A percentile compares a stretch with the other conserved stretches of the same genome.
phyloP scores from a whole-genome alignment of 2,113 vertebrate species.

The Mungos mungo region DNA sequence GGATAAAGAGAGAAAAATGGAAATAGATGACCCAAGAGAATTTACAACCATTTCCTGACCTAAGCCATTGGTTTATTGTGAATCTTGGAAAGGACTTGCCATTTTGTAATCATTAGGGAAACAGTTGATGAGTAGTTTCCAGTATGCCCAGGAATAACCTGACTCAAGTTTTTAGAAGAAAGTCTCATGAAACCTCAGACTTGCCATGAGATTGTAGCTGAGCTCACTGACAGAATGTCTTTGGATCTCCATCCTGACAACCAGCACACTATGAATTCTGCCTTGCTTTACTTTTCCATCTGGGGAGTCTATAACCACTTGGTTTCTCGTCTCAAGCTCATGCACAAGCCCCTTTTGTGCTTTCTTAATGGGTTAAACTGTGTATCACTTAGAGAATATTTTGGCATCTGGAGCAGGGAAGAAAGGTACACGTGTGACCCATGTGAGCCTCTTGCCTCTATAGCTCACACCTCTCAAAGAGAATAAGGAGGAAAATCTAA shows the following conservation, averaged over 20 bases:
- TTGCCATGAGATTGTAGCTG: neutral
- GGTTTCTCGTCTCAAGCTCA: neutral
- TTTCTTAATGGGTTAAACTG: neutral
- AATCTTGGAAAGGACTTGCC: conserved; percentile 19
- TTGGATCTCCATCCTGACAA: neutral
- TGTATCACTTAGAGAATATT: neutral
- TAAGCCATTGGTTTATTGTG: conserved; percentile 11
- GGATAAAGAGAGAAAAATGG: neutral
- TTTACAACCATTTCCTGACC: conserved; percentile 25
- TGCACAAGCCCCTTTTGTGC: neutral
- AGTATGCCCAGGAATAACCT: neutral
- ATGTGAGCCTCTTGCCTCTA: neutral
- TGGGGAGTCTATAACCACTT: neutral
- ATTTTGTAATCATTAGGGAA: conserved; percentile 4
- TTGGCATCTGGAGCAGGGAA: neutral
- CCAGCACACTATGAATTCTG: neutral
- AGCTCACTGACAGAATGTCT: neutral
- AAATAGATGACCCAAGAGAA: neutral
- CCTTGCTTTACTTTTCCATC: neutral
- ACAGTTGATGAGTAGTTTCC: neutral
- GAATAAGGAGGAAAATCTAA: neutral
- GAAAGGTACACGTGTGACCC: neutral
- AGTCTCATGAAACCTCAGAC: neutral
- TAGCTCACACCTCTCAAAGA: neutral
- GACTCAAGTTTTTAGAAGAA: neutral